Conservation (phyloP, 2,113 vertebrate genomes). For the Ptyas mucosa region DNA sequence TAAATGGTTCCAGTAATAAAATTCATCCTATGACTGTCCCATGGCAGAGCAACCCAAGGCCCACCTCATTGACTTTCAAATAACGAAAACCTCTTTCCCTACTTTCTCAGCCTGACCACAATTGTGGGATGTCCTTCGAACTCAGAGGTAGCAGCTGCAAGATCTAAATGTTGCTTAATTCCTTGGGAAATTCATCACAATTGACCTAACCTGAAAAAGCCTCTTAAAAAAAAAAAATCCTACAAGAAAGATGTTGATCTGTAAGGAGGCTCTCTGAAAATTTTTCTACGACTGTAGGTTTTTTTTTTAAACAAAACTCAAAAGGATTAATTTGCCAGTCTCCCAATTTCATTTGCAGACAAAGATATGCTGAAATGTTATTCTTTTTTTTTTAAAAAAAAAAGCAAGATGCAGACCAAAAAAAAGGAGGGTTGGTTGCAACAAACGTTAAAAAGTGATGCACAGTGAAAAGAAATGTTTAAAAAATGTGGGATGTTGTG, state of each 20-base stretch:
- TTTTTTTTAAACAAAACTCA: not conserved
- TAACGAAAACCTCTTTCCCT: conserved; percentile 37
- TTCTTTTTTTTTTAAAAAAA: not conserved
- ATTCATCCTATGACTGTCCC: not conserved
- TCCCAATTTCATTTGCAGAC: not conserved
- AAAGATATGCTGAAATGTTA: not conserved
- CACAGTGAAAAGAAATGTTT: not conserved
- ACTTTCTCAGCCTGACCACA: conserved; percentile 41
- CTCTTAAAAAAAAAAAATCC: conserved; percentile 41
- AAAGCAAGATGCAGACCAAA: not conserved
- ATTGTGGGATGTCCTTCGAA: conserved; percentile 17
- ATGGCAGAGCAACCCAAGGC: conserved; percentile 11
- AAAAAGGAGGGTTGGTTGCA: not conserved
- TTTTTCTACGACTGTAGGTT: not conserved
- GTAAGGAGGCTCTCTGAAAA: not conserved
- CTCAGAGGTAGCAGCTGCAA: conserved; percentile 57
- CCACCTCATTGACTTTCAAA: conserved; percentile 36
- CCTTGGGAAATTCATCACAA: conserved; percentile 55
- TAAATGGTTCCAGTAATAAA: not conserved
- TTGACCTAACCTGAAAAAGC: conserved; percentile 49
- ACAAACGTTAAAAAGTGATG: not conserved
- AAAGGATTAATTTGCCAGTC: not conserved
- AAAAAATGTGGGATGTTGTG: not conserved
- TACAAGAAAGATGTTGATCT: conserved; percentile 50
- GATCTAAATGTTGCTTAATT: conserved; percentile 51